Evolutionary conservation across 2,113 vertebrate species (phyloP), one percentile per base, ranked within the genome.

Genomic region (Campylomormyrus numenius): DNA sequence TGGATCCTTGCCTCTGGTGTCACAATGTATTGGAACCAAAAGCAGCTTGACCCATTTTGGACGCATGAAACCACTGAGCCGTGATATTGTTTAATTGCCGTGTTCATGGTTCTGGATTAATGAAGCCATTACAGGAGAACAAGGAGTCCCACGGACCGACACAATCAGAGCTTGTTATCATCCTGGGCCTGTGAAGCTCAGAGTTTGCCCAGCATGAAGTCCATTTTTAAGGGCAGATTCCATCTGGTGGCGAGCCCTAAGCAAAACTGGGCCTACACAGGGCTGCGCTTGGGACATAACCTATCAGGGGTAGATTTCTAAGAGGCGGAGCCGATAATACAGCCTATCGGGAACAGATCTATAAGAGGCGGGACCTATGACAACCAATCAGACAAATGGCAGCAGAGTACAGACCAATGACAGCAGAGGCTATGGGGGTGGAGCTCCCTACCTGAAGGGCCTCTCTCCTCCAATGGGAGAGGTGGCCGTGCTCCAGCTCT

Each of bases 401-500:
- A 45, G 19, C 39, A 19, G 80, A 10, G 45, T 39, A 48, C 9
- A 48, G 24, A 48, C n/a, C 56, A 24, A 13, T 2, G 85, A 17
- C 58, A n/a, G 42, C 17, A n/a, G 21, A 13, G 83, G 62, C 27
- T 27, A 27, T 66, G 62, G 62, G n/a, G 27, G 21, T 9, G 83
- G 19, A n/a, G 8, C 21, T 48, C 24, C 93, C 94, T 96, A 97
- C 97, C 97, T 97, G 94, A 97, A 96, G 83, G 96, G 96, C 91
- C 94, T 93, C 87, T 97, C 97, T 91, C 94, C 95, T 0, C 96
- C 96, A 3, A 96, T 91, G 0, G 96, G 96, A 0, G 95, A 95
- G 19, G 96, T 96, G 0, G 95, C 95, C 0, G 92, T 95, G 88
- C 95, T 96, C 97, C 97, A 98, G 94, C 98, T 98, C 90, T 98